These are phyloP conservation scores for Sipha flava DNA, from an alignment of 1,140 invertebrate genomes.

Conservation along the genomic window DNA sequence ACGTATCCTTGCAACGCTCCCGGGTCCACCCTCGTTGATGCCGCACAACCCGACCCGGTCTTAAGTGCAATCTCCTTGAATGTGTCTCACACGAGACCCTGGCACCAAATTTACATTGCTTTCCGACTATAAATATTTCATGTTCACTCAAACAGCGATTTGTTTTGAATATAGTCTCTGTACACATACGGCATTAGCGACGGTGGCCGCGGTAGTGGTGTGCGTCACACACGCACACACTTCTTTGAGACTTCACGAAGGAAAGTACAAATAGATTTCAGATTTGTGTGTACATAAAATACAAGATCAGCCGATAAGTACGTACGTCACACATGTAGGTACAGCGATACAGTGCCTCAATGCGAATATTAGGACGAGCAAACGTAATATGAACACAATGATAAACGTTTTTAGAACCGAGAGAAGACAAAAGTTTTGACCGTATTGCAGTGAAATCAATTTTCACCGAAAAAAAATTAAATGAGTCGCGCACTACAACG, in stretches of 20 bases:
- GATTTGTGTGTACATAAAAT: too few relatives aligned
- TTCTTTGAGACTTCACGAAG: not conserved
- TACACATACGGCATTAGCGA: not conserved
- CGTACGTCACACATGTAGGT: not conserved
- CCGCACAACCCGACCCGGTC: not conserved
- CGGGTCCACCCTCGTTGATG: not conserved
- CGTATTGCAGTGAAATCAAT: too few relatives aligned
- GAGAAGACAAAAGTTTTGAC: too few relatives aligned
- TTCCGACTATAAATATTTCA: conserved; percentile 18
- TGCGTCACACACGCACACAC: too few relatives aligned
- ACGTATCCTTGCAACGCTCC: conserved; percentile 24
- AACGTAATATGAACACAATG: too few relatives aligned
- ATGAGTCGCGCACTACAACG: too few relatives aligned
- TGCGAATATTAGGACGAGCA: too few relatives aligned
- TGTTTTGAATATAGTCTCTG: not conserved
- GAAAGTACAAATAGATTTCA: not conserved
- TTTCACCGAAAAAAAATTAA: too few relatives aligned
- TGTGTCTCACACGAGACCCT: conserved; percentile 2
- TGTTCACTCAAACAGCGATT: not conserved
- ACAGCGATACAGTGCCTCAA: too few relatives aligned
- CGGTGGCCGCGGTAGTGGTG: too few relatives aligned
- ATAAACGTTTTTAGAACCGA: too few relatives aligned
- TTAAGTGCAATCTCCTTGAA: conserved; percentile 28
- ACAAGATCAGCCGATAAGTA: too few relatives aligned
- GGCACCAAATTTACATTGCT: conserved; percentile 27